Evolutionary conservation across 2,888 invertebrate species (phyloP).

Genomic region (Drosophila prolongata): DNA sequence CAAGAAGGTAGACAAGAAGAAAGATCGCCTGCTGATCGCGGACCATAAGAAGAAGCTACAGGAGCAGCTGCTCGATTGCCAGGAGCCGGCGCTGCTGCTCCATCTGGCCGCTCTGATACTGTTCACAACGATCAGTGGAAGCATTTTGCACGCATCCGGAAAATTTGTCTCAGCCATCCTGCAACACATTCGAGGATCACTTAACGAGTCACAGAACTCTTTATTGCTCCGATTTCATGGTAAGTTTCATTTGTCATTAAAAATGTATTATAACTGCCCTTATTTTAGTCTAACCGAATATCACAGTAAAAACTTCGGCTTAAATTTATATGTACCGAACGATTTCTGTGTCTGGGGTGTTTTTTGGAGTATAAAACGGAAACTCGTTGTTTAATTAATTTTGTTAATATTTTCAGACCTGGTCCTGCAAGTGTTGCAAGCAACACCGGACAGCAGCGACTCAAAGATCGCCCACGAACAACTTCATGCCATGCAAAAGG

Average conservation of each 20-base stretch:
- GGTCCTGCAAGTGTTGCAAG: slow-evolving; percentile 87
- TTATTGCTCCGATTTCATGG: slow-evolving; percentile 91
- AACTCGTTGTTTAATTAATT: no score
- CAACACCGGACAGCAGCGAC: slow-evolving; percentile 85
- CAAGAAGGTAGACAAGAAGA: slow-evolving; percentile 95
- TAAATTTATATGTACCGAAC: no score
- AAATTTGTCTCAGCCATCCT: slow-evolving; percentile 94
- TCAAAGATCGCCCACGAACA: slow-evolving; percentile 85
- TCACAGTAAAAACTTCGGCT: no score
- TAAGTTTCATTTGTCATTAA: slow-evolving; percentile 82
- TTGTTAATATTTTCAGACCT: slow-evolving; percentile 85
- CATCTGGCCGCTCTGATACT: slow-evolving; percentile 92
- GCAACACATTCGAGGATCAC: slow-evolving; percentile 88
- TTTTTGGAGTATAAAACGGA: no score
- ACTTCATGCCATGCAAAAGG: slow-evolving; percentile 66
- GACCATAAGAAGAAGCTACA: slow-evolving; percentile 93
- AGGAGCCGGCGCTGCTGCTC: slow-evolving; percentile 91
- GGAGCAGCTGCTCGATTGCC: slow-evolving; percentile 90
- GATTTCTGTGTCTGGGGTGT: no score
- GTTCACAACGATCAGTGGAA: slow-evolving; percentile 92
- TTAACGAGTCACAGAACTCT: slow-evolving; percentile 88
- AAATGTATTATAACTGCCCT: no score
- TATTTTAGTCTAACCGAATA: no score
- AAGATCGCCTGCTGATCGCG: slow-evolving; percentile 90
- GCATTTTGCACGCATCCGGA: slow-evolving; percentile 96